A percentile compares a stretch with the other conserved stretches of the same genome.
phyloP scores from a whole-genome alignment of 2,888 invertebrate genomes.

The Dyspetes luteomarginatus region DNA sequence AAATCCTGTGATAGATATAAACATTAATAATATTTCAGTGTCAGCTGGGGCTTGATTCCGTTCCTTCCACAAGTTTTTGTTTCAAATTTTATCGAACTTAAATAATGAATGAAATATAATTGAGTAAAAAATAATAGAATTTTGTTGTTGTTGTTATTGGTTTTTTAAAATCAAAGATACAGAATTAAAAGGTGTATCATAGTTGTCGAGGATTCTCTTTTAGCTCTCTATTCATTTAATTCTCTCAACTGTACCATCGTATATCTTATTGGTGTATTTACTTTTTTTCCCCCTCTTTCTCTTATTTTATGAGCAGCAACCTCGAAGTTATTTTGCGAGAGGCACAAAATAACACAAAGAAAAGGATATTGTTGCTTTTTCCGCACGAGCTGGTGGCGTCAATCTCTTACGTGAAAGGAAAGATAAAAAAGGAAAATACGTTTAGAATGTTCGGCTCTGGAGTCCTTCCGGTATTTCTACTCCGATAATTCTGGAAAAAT shows the following conservation, averaged over 20 bases:
- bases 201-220: background rate
- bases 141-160: too few relatives aligned
- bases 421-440: too few relatives aligned
- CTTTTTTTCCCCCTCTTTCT: conserved; percentile 1
- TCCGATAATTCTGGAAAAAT: background rate
- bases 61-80: too few relatives aligned
- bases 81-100: too few relatives aligned
- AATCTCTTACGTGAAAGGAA: background rate
- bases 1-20: too few relatives aligned
- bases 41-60: too few relatives aligned
- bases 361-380: conserved; percentile 19
- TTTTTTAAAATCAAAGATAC: background rate
- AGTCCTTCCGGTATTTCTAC: background rate
- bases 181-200: conserved; percentile 6
- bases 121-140: too few relatives aligned
- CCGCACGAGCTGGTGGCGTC: conserved; percentile 31
- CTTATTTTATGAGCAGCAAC: background rate
- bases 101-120: too few relatives aligned
- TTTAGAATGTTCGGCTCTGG: too few relatives aligned
- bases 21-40: too few relatives aligned
- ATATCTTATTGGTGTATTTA: background rate
- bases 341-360: conserved; percentile 24
- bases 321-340: conserved; percentile 8
- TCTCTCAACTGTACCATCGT: too few relatives aligned
- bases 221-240: conserved; percentile 8